Evolutionary conservation across 2,888 invertebrate species (phyloP), one percentile per base, ranked within the genome.

Genomic region (Leucophenga montana): DNA sequence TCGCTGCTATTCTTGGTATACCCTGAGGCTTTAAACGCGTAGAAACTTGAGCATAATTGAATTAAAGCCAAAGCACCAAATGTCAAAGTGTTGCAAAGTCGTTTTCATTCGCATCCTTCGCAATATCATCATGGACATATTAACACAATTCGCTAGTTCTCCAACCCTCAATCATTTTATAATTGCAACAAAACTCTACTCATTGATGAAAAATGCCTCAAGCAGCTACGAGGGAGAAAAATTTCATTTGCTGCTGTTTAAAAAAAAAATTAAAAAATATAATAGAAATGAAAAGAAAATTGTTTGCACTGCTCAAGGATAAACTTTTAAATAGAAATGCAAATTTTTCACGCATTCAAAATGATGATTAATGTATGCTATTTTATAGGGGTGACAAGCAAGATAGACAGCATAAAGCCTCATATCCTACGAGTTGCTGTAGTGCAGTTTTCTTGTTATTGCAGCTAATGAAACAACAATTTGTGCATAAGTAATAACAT

Each of bases 21-120:
- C 50, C 50, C 50, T n/a, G 16, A 1, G 50, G 50, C 50, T 16
- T 18, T 50, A 50, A 50, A 50, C 1, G 39, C 39, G 39, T 39
- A 39, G 50, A 50, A 82, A 78, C 80, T 80, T 73, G 64, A 66
- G 71, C 73, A 66, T 78, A 80, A 83, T 83, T 78, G 82, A 73
- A 74, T 83, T 80, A 69, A 74, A 73, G 57, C 67, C 57, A 62
- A 73, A 74, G 73, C 67, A 44, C n/a, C 71, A 75, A 75, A 78
- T 75, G 74, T 76, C 73, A 78, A 72, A 68, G 56, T 56, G 56
- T 56, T 27, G 27, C 31, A 27, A 56, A 56, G 14, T 27, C 56
- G 14, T 14, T 18, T 50, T 8, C 16, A 14, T 46, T 46, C 46
- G 46, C 46, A 27, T 27, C 27, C 27, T 27, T 27, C 27, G 27